Percentiles rank a stretch among this genome's conserved stretches.
These are phyloP conservation scores for Channallabes apus DNA, from an alignment of 2,797 vertebrate genomes.

Conservation along the genomic window DNA sequence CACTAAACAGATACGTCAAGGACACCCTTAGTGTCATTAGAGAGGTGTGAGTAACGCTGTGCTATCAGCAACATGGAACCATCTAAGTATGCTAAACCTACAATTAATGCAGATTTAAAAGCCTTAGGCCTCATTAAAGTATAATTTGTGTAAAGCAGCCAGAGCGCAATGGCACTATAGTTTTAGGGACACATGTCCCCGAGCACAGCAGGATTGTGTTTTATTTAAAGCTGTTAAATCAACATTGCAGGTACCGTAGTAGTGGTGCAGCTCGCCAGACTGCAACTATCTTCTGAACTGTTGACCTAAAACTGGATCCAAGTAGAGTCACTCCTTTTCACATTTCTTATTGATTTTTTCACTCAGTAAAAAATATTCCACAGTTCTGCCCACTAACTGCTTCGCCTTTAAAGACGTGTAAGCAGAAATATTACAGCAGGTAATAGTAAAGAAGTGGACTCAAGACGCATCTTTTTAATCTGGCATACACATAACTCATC, in stretches of 20 bases:
- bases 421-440: not conserved
- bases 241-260: constrained; percentile 58
- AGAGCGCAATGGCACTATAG: constrained; percentile 53
- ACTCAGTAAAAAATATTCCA: not conserved
- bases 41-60: not conserved
- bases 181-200: constrained; percentile 65
- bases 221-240: constrained; percentile 70
- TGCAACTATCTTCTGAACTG: constrained; percentile 53
- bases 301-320: constrained; percentile 46
- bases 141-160: constrained; percentile 59
- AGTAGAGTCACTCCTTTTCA: constrained; percentile 23
- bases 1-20: not conserved
- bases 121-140: constrained; percentile 62
- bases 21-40: not conserved
- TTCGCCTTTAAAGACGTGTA: not conserved
- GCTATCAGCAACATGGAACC: constrained; percentile 23
- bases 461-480: too few relatives aligned
- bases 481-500: too few relatives aligned
- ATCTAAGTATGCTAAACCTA: not conserved
- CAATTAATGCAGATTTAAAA: constrained; percentile 49
- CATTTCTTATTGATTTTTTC: not conserved
- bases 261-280: constrained; percentile 59
- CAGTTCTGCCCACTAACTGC: not conserved
- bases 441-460: not conserved
- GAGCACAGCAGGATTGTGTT: constrained; percentile 58